Percentiles rank a stretch among this genome's conserved stretches.
Evolutionary conservation across 2,888 invertebrate species (phyloP).

Genomic region (Scrobipalpa costella): DNA sequence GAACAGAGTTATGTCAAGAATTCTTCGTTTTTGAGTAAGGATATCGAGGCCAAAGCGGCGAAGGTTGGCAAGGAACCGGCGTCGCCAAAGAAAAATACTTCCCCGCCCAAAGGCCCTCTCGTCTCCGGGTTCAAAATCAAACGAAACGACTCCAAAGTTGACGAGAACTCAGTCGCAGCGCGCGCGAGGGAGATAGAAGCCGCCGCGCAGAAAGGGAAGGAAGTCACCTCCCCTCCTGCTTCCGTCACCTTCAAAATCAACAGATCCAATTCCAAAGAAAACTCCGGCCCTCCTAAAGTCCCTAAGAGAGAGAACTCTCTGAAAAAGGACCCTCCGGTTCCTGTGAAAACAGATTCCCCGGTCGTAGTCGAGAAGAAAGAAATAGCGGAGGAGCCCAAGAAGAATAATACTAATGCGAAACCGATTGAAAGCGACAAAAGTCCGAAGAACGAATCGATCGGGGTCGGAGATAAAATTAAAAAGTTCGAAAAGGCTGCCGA

Average conservation of each 20-base stretch:
- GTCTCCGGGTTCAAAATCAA: constrained; percentile 36
- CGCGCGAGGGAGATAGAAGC: constrained; percentile 36
- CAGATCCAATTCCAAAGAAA: constrained; percentile 40
- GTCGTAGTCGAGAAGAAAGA: not conserved
- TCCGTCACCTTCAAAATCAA: constrained; percentile 34
- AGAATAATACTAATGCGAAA: constrained; percentile 33
- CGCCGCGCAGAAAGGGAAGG: constrained; percentile 38
- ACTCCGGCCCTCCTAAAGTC: constrained; percentile 34
- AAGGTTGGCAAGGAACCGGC: constrained; percentile 34
- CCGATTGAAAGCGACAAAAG: constrained; percentile 26
- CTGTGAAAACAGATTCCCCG: constrained; percentile 47
- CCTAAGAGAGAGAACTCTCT: constrained; percentile 45
- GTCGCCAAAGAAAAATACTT: constrained; percentile 25
- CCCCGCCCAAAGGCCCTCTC: constrained; percentile 35
- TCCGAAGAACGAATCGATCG: constrained; percentile 55
- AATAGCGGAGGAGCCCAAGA: constrained; percentile 29
- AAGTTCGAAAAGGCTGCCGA: constrained; percentile 75
- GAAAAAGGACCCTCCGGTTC: constrained; percentile 27
- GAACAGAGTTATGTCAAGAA: constrained; percentile 57
- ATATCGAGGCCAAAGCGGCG: constrained; percentile 54
- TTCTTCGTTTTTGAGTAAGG: constrained; percentile 62
- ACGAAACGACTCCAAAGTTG: constrained; percentile 39
- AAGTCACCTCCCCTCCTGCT: constrained; percentile 37
- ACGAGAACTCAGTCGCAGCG: constrained; percentile 35
- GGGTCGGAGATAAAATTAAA: constrained; percentile 76